A percentile compares a stretch with the other conserved stretches of the same genome.
phyloP scores from a whole-genome alignment of 2,113 vertebrate genomes.

The Dasyornis broadbenti region DNA sequence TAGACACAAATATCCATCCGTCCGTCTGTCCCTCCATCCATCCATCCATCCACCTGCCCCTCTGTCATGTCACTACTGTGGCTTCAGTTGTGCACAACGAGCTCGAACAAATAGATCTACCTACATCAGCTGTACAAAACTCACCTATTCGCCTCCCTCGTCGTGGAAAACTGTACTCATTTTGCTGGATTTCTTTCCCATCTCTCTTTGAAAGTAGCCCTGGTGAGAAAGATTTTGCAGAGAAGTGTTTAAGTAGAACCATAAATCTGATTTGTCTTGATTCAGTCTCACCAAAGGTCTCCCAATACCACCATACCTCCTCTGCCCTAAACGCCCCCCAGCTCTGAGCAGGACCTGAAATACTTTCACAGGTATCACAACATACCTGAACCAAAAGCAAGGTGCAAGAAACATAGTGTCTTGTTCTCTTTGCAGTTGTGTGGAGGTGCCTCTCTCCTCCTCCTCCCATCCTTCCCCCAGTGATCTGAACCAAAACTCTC shows the following conservation, averaged over 20 bases:
- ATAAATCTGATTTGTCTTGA: not conserved
- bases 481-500: not conserved
- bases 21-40: not conserved
- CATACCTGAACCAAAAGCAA: not conserved
- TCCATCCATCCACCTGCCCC: not conserved
- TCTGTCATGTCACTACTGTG: fast-evolving
- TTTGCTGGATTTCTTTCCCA: not conserved
- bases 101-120: not conserved
- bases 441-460: not conserved
- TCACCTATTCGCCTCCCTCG: not conserved
- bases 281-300: not conserved
- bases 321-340: not conserved
- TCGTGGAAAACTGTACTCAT: not conserved
- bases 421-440: fast-evolving
- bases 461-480: not conserved
- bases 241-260: not conserved
- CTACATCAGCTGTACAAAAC: fast-evolving
- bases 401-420: fast-evolving
- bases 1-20: fast-evolving
- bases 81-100: not conserved
- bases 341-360: not conserved
- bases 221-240: not conserved
- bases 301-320: not conserved
- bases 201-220: not conserved
- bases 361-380: not conserved